Evolutionary conservation across 2,797 vertebrate genomes (phyloP).

Genomic region (Esox masquinongy): DNA sequence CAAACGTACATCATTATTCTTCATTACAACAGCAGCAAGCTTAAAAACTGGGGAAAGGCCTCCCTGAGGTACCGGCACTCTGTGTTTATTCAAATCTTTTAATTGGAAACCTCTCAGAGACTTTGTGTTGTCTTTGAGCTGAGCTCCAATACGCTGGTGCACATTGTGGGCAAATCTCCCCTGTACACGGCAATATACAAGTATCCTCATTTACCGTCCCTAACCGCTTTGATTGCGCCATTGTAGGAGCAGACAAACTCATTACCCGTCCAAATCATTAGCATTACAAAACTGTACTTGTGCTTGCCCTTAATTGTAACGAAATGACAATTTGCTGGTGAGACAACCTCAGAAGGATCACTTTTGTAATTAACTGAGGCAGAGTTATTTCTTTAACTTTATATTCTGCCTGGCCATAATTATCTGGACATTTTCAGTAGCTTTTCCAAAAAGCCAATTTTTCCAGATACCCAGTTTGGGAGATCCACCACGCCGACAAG

Average conservation of each 20-base stretch:
- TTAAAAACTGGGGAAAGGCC: not conserved
- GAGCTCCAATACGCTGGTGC: not conserved
- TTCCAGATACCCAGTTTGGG: not conserved
- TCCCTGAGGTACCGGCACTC: slow-evolving; percentile 11
- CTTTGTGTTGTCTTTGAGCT: slow-evolving; percentile 5
- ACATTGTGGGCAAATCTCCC: not conserved
- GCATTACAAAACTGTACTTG: not conserved
- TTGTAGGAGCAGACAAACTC: not conserved
- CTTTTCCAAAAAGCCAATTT: not conserved
- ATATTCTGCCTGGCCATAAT: not conserved
- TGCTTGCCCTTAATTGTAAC: not conserved
- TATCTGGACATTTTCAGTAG: not conserved
- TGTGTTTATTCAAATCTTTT: slow-evolving; percentile 54
- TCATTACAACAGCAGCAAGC: slow-evolving; percentile 18
- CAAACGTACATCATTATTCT: slow-evolving; percentile 43
- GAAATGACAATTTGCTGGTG: not conserved
- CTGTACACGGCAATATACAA: not conserved
- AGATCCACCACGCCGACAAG: not conserved
- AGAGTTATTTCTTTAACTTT: not conserved
- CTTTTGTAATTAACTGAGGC: not conserved
- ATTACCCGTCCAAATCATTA: not conserved
- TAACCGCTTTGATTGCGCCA: not conserved
- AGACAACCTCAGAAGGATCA: not conserved
- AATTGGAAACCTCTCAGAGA: slow-evolving; percentile 47
- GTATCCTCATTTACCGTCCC: not conserved